phyloP scores from a whole-genome alignment of 2,888 invertebrate species.

The Lasioglossum pauxillum region DNA sequence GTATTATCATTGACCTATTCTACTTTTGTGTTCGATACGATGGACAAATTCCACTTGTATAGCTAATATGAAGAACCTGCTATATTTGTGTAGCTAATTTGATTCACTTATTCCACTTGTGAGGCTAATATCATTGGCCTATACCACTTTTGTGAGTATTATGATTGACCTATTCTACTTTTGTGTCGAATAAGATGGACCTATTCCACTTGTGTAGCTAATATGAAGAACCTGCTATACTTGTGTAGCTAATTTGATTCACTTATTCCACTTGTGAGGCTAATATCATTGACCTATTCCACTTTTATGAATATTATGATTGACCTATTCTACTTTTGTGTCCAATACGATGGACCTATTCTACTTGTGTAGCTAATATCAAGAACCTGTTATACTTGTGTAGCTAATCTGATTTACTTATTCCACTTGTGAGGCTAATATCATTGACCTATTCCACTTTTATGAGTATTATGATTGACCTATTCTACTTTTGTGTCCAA shows the following conservation, averaged over 20 bases:
- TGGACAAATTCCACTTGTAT: too few species aligned
- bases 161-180: too few species aligned
- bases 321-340: not conserved
- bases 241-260: not conserved
- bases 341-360: not conserved
- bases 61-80: too few species aligned
- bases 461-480: not conserved
- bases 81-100: not conserved
- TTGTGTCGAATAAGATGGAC: too few species aligned
- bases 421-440: not conserved
- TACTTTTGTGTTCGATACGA: not conserved
- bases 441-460: not conserved
- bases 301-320: too few species aligned
- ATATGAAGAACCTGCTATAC: too few species aligned
- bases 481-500: not conserved
- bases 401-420: too few species aligned
- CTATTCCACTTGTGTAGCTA: too few species aligned
- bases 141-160: too few species aligned
- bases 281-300: not conserved
- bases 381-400: too few species aligned
- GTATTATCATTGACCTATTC: not conserved
- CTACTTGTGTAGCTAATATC: not conserved
- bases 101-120: not conserved
- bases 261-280: not conserved
- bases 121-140: not conserved